Evolutionary conservation across 2,888 invertebrate genomes (phyloP).

Genomic region (Megalurothrips usitatus): DNA sequence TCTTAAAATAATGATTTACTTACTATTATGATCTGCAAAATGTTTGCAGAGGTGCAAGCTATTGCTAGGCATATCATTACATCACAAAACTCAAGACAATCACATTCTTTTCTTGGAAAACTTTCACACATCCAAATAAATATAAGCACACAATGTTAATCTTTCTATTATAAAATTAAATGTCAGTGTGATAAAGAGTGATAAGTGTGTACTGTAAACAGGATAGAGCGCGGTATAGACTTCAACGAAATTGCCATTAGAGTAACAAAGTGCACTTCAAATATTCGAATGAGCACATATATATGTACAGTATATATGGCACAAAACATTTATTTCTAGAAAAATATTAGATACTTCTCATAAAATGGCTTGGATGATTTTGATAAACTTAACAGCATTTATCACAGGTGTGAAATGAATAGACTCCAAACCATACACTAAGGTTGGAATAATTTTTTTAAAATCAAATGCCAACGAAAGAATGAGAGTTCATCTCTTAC

Average conservation of each 20-base stretch:
- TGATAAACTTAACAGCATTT: background rate
- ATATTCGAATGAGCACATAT: background rate
- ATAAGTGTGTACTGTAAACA: background rate
- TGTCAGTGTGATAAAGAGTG: background rate
- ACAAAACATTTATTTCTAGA: background rate
- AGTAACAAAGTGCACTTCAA: background rate
- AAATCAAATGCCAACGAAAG: too few relatives aligned
- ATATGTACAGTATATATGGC: background rate
- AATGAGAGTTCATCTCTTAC: too few relatives aligned
- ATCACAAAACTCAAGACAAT: too few relatives aligned
- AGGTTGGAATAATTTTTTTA: too few relatives aligned
- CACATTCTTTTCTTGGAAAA: too few relatives aligned
- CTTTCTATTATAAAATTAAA: background rate
- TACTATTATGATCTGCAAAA: too few relatives aligned
- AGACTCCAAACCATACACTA: background rate
- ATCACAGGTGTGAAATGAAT: background rate
- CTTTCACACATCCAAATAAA: background rate
- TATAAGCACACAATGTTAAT: background rate
- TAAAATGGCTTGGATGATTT: background rate
- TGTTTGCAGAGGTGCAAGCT: too few relatives aligned
- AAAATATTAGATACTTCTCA: background rate
- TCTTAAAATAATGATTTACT: too few relatives aligned
- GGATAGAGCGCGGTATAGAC: background rate
- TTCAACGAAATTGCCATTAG: too few relatives aligned
- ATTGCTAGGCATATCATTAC: too few relatives aligned